Evolutionary conservation across 1,140 invertebrate species (phyloP).

Genomic region (Bombus impatiens): DNA sequence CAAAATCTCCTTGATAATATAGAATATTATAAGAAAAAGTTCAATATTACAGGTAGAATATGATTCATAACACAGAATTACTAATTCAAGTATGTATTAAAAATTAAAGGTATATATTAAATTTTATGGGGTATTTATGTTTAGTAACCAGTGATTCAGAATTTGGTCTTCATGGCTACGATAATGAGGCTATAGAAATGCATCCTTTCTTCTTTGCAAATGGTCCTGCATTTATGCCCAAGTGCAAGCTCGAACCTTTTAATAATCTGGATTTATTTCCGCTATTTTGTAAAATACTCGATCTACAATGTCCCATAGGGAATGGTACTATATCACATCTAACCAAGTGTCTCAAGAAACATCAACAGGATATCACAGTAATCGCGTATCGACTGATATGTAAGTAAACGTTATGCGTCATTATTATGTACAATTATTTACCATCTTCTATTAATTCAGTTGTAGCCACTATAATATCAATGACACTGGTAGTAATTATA

Average conservation of each 20-base stretch:
- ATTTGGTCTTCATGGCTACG: slow-evolving; percentile 88
- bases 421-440: neutral
- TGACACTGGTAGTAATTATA: slow-evolving; percentile 42
- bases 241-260: slow-evolving; percentile 83
- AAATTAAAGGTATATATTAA: neutral
- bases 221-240: slow-evolving; percentile 85
- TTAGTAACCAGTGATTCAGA: slow-evolving; percentile 80
- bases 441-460: slow-evolving; percentile 38
- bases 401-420: slow-evolving; percentile 36
- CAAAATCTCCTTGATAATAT: slow-evolving; percentile 81
- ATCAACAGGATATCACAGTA: slow-evolving; percentile 34
- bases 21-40: slow-evolving; percentile 79
- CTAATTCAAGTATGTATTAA: neutral
- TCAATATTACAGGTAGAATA: slow-evolving; percentile 80
- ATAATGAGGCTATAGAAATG: slow-evolving; percentile 84
- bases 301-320: slow-evolving; percentile 80
- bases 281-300: slow-evolving; percentile 86
- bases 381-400: slow-evolving; percentile 39
- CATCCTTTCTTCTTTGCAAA: slow-evolving; percentile 87
- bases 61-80: neutral
- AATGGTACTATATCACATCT: slow-evolving; percentile 81
- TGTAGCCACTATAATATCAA: slow-evolving; percentile 34
- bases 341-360: slow-evolving; percentile 69
- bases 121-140: slow-evolving; percentile 48
- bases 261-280: slow-evolving; percentile 86